phyloP scores from a whole-genome alignment of 2,888 invertebrate genomes.

The Disparrhopalites patrizii region DNA sequence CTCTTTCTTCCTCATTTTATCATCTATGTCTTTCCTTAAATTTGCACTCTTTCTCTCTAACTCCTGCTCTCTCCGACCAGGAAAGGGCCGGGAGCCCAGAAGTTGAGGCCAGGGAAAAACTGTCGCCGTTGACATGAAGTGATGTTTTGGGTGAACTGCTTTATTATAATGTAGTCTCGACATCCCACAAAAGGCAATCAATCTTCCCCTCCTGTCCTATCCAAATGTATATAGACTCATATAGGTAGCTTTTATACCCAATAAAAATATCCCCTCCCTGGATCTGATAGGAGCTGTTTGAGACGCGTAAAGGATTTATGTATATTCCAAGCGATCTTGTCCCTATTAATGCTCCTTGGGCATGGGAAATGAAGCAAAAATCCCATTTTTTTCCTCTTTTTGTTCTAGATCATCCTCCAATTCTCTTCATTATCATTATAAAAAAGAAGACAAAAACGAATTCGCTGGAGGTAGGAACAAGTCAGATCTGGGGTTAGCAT shows the following conservation, averaged over 20 bases:
- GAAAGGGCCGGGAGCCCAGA: too few relatives aligned
- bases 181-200: slow-evolving; percentile 6
- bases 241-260: background rate
- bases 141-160: slow-evolving; percentile 17
- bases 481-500: slow-evolving; percentile 1
- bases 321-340: too few relatives aligned
- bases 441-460: background rate
- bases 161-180: slow-evolving; percentile 7
- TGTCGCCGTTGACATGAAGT: slow-evolving; percentile 15
- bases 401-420: background rate
- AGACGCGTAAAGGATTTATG: too few relatives aligned
- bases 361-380: too few relatives aligned
- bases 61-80: too few relatives aligned
- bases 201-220: too few relatives aligned
- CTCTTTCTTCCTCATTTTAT: background rate
- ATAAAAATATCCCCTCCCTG: slow-evolving; percentile 3
- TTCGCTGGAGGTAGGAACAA: background rate
- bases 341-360: too few relatives aligned
- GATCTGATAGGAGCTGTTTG: too few relatives aligned
- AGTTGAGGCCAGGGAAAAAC: background rate
- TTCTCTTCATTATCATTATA: background rate
- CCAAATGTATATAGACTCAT: too few relatives aligned
- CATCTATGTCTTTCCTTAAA: background rate
- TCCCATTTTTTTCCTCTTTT: too few relatives aligned
- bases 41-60: too few relatives aligned